phyloP scores from a whole-genome alignment of 2,888 invertebrate genomes.

The Caenorhabditis japonica region DNA sequence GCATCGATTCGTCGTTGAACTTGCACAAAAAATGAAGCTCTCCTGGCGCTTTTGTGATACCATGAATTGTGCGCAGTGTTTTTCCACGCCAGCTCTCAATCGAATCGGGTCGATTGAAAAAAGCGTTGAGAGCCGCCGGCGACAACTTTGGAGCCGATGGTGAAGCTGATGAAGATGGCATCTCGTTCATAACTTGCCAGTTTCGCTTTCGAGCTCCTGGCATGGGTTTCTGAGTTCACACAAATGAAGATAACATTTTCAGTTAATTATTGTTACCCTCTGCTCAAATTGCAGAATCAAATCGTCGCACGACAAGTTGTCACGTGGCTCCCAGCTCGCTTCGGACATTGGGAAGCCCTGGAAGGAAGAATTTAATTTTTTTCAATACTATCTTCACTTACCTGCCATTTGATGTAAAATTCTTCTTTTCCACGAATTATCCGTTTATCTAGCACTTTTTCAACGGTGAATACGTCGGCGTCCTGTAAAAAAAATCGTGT shows the following conservation, averaged over 20 bases:
- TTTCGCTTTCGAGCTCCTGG: no score
- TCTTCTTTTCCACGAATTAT: neutral
- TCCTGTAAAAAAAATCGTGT: no score
- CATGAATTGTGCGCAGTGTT: neutral
- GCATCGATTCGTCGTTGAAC: conserved; percentile 7
- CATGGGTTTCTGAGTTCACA: no score
- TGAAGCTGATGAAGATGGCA: no score
- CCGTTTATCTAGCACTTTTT: conserved; percentile 13
- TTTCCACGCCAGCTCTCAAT: conserved; percentile 1
- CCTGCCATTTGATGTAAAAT: conserved; percentile 21
- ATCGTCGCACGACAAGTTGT: neutral
- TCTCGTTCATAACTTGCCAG: no score
- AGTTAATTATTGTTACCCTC: no score
- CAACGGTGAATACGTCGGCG: conserved; percentile 4
- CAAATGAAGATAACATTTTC: no score
- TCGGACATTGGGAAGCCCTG: conserved; percentile 18
- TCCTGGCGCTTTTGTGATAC: conserved; percentile 14
- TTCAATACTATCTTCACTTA: neutral
- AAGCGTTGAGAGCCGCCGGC: neutral
- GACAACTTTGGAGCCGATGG: no score
- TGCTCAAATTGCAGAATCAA: conserved; percentile 8
- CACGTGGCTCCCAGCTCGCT: conserved; percentile 6
- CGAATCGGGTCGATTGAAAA: neutral
- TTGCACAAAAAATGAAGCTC: conserved; percentile 21
- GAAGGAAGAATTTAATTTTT: conserved; percentile 1